Base-by-base conservation (phyloP, 2,797 vertebrate species). In the Brachymystax lenok region DNA sequence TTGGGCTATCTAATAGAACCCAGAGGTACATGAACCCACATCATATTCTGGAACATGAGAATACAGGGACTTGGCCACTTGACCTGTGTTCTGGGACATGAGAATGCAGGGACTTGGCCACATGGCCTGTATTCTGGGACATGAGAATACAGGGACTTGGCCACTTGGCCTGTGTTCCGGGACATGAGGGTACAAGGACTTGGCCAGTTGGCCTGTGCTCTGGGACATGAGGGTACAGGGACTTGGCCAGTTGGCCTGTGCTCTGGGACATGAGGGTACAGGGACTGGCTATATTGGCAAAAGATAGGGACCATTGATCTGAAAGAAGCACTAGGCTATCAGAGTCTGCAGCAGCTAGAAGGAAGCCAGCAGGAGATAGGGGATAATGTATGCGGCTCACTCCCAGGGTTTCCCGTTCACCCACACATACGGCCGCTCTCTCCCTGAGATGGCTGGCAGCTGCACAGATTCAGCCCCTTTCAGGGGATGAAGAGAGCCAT, bases 231-330 rank as follows among this genome's bases (percentile, higher is more conserved):
- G 40, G 40, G 40, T 46, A 46, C 2, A 46, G 81, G 80, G 5
- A 13, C 61, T 35, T 16, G 40, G 40, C 10, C 40, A 46, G 0
- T 13, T 46, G 40, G 10, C 2, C 2, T 3, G 10, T 46, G 40
- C 1, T 46, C 40, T 46, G 40, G 40, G 2, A 46, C 40, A 46
- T 46, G 40, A 46, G 10, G 10, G 40, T 46, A 46, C 2, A 46
- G 82, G 81, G 5, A 27, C 63, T 16, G 28, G 54, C 56, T 77
- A 64, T 70, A 77, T 27, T 75, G 75, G 80, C 75, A 70, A 75
- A 17, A 74, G 73, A 75, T 78, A 69, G 76, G 76, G 63, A 67
- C 80, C 78, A 89, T 87, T 90, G 88, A 91, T 87, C 77, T 78
- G 63, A 86, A 74, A 79, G 4, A 82, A 73, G 76, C 64, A 16